A percentile compares a stretch with the other conserved stretches of the same genome.
These are phyloP conservation scores for Xyliphius kryptos DNA, from an alignment of 2,113 vertebrate species.

Conservation along the genomic window DNA sequence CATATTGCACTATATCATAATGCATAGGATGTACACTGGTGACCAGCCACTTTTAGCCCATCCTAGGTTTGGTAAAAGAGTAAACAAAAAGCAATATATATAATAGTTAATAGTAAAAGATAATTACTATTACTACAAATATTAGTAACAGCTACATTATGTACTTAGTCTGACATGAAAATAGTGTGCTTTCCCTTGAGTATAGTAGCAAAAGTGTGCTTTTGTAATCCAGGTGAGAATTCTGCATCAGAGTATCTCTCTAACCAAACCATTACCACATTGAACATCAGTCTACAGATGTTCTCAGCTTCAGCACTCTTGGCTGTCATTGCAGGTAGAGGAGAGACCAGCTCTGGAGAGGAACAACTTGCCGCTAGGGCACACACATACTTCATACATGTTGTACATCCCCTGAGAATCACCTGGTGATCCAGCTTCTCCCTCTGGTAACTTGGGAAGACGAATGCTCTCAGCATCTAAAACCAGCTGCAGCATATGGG, in stretches of 20 bases:
- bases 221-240: too few relatives aligned
- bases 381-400: constrained; percentile 79
- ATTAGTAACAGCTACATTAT: too few relatives aligned
- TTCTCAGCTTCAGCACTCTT: constrained; percentile 69
- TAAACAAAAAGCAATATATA: constrained; percentile 18
- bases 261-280: too few relatives aligned
- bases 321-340: constrained; percentile 83
- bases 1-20: constrained; percentile 69
- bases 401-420: constrained; percentile 69
- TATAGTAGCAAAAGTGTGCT: too few relatives aligned
- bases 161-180: too few relatives aligned
- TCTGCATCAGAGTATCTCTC: too few relatives aligned
- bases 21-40: constrained; percentile 71
- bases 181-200: too few relatives aligned
- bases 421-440: constrained; percentile 60
- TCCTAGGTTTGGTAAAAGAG: constrained; percentile 49
- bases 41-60: constrained; percentile 66
- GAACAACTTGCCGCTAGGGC: constrained; percentile 89
- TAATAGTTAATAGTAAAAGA: background rate
- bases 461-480: constrained; percentile 81
- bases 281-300: background rate
- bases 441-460: constrained; percentile 73
- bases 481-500: constrained; percentile 66
- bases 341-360: constrained; percentile 72
- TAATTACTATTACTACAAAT: background rate